Conservation (phyloP, 2,113 vertebrate species). For the Synodontis membranacea region DNA sequence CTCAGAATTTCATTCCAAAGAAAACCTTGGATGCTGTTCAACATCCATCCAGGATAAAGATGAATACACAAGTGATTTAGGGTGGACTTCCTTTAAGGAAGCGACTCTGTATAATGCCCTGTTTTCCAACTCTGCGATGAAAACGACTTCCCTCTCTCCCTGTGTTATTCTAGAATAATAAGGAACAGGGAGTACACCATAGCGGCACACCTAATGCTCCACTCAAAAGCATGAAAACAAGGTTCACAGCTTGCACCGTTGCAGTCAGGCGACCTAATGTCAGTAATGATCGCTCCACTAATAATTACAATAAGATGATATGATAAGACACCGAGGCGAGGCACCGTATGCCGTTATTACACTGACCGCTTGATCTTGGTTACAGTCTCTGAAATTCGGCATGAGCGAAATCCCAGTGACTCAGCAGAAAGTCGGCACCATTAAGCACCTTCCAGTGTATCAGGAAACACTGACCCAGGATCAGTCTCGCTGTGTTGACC, state of each 20-base stretch:
- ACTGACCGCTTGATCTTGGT: neutral
- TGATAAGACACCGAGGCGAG: neutral
- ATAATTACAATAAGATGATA: neutral
- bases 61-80: neutral
- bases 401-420: conserved; percentile 9
- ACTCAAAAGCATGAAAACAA: neutral
- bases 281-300: neutral
- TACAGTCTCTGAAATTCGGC: neutral
- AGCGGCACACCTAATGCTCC: neutral
- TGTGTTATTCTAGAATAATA: too few relatives aligned
- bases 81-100: neutral
- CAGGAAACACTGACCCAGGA: neutral
- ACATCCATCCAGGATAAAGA: neutral
- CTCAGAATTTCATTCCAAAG: neutral
- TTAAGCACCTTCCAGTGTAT: neutral
- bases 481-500: neutral
- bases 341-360: neutral
- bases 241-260: neutral
- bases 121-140: neutral
- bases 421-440: conserved; percentile 19
- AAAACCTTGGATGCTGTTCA: neutral
- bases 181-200: neutral
- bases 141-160: neutral
- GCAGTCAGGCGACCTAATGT: neutral
- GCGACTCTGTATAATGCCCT: neutral